Conservation (phyloP, 2,113 vertebrate species). For the western clawed frog (Xenopus tropicalis) region DNA sequence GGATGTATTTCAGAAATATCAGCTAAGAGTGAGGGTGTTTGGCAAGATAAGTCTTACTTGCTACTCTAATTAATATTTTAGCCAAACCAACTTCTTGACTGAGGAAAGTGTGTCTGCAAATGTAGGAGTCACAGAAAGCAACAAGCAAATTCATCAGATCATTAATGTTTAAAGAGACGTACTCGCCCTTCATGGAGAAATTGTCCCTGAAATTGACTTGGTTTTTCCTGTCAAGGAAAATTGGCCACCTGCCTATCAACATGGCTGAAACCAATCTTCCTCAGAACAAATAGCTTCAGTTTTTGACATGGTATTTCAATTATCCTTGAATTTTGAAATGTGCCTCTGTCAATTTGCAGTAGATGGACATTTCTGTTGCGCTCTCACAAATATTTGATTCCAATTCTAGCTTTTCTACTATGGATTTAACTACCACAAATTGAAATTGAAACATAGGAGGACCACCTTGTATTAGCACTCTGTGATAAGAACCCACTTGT, state of each 20-base stretch:
- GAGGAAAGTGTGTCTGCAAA: too few relatives aligned
- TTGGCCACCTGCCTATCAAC: slow-evolving; percentile 35
- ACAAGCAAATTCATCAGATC: slow-evolving; percentile 26
- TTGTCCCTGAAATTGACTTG: slow-evolving; percentile 37
- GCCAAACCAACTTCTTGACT: too few relatives aligned
- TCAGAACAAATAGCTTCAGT: slow-evolving; percentile 30
- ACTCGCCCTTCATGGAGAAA: slow-evolving; percentile 26
- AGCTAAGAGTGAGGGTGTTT: too few relatives aligned
- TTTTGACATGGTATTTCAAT: not conserved
- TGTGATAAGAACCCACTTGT: not conserved
- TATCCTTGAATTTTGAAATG: slow-evolving; percentile 35
- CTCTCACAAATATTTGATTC: slow-evolving; percentile 33
- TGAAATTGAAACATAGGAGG: not conserved
- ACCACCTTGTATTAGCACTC: not conserved
- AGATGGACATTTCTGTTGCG: slow-evolving; percentile 29
- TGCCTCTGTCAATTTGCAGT: slow-evolving; percentile 28
- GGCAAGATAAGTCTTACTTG: too few relatives aligned
- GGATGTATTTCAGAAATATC: too few relatives aligned
- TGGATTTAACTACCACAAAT: slow-evolving; percentile 2
- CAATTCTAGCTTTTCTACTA: slow-evolving; percentile 20
- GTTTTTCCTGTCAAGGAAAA: slow-evolving; percentile 35
- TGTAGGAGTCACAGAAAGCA: not conserved
- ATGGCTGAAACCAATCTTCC: slow-evolving; percentile 29
- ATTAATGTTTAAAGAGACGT: slow-evolving; percentile 37
- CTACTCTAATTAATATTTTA: too few relatives aligned